These are phyloP conservation scores for Lasioglossum calceatum DNA, from an alignment of 2,888 invertebrate genomes.

Conservation along the genomic window DNA sequence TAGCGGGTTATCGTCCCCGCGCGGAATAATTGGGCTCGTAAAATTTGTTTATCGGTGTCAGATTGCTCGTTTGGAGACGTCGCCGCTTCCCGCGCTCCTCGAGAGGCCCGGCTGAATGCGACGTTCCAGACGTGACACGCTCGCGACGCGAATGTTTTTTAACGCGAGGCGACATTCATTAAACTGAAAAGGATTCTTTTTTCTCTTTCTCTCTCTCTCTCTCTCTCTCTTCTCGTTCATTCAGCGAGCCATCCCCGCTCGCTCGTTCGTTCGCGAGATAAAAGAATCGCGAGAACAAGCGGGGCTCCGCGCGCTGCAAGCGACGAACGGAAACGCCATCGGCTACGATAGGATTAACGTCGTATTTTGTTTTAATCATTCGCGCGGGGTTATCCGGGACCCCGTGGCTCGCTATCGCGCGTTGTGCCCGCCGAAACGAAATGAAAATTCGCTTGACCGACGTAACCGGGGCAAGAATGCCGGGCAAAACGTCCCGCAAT, in stretches of 20 bases:
- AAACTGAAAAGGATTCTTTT: constrained; percentile 51
- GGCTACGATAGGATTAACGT: constrained; percentile 33
- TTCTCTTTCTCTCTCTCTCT: background rate
- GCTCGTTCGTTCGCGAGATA: constrained; percentile 8
- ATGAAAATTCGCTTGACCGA: background rate
- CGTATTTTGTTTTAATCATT: constrained; percentile 39
- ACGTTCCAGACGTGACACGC: constrained; percentile 46
- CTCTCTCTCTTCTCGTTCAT: constrained; percentile 1
- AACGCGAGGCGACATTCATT: constrained; percentile 52
- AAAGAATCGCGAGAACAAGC: constrained; percentile 47
- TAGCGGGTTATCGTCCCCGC: background rate
- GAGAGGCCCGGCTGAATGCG: constrained; percentile 34
- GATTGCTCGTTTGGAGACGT: constrained; percentile 31
- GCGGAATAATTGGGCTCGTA: constrained; percentile 8
- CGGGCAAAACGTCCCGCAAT: background rate
- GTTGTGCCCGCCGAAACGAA: background rate
- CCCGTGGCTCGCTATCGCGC: background rate
- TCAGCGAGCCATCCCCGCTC: constrained; percentile 20
- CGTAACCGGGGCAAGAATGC: no score
- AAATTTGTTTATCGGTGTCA: constrained; percentile 20
- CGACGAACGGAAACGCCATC: constrained; percentile 29
- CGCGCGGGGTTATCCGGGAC: background rate
- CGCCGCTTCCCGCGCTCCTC: constrained; percentile 17
- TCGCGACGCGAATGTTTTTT: constrained; percentile 42
- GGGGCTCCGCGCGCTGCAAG: constrained; percentile 2